phyloP scores from a whole-genome alignment of 1,140 invertebrate species.

The Dendrolimus punctatus region DNA sequence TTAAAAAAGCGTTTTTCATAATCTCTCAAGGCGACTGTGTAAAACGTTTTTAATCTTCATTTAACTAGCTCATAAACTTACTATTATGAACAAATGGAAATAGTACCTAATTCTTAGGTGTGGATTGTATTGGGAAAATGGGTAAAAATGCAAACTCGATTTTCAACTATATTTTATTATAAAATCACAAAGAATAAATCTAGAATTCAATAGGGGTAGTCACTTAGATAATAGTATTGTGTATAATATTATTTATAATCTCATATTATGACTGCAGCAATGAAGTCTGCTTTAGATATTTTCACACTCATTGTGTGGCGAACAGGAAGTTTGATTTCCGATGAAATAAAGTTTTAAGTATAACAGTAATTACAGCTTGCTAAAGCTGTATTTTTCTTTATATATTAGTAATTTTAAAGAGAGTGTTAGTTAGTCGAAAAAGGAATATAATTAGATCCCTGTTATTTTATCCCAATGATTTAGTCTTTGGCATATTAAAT shows the following conservation, averaged over 20 bases:
- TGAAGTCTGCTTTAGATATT: conserved; percentile 22
- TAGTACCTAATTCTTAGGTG: no score
- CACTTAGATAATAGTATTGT: conserved; percentile 62
- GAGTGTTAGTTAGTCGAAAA: conserved; percentile 41
- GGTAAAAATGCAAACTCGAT: conserved; percentile 25
- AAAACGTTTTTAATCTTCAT: no score
- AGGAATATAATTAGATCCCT: conserved; percentile 54
- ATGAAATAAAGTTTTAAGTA: conserved; percentile 49
- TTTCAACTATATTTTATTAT: conserved; percentile 71
- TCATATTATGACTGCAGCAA: conserved; percentile 34
- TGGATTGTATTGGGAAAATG: neutral
- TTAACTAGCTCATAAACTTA: no score
- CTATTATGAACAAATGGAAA: no score
- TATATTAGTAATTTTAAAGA: conserved; percentile 35
- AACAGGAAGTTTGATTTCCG: conserved; percentile 32
- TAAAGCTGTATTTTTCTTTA: conserved; percentile 25
- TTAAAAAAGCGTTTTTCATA: no score
- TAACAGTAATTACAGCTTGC: conserved; percentile 53
- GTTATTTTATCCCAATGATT: conserved; percentile 58
- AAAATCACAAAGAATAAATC: conserved; percentile 71
- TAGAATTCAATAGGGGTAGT: conserved; percentile 66
- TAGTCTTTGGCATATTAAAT: conserved; percentile 64
- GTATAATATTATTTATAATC: conserved; percentile 64
- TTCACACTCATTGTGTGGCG: conserved; percentile 8
- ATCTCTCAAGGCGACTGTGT: no score